Evolutionary conservation across 2,888 invertebrate species (phyloP).

Genomic region (Pachymerium ferrugineum): DNA sequence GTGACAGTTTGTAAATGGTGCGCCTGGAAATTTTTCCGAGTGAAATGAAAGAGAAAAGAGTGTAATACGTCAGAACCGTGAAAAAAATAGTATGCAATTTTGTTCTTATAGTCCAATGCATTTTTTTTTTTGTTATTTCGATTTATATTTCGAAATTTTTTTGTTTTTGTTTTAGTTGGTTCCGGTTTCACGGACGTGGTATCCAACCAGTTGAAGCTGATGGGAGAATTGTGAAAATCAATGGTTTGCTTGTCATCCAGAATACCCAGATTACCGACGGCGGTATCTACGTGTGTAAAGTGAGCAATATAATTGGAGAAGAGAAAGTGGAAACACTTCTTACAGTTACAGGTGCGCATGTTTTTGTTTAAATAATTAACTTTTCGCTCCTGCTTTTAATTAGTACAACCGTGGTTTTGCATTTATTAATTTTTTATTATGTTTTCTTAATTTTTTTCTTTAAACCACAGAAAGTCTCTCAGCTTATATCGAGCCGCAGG

Average conservation of each 20-base stretch:
- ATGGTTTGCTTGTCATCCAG: constrained; percentile 11
- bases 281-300: neutral
- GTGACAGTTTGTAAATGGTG: neutral
- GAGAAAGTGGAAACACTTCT: constrained; percentile 1
- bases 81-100: too few relatives aligned
- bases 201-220: neutral
- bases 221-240: neutral
- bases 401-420: too few relatives aligned
- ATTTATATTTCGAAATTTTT: neutral
- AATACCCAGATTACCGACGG: neutral
- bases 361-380: neutral
- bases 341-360: constrained; percentile 1
- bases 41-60: neutral
- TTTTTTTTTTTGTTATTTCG: neutral
- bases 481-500: constrained; percentile 30
- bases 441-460: neutral
- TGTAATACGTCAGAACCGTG: neutral
- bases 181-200: constrained; percentile 15
- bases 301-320: constrained; percentile 17
- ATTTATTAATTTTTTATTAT: neutral
- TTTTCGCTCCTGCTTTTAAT: too few relatives aligned
- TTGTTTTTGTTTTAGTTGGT: constrained; percentile 10
- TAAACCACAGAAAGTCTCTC: constrained; percentile 2
- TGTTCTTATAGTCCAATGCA: too few relatives aligned
- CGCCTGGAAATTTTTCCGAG: neutral